A percentile compares a stretch with the other conserved stretches of the same genome.
Conservation (phyloP, 2,113 vertebrate species). For the Alces alces region DNA sequence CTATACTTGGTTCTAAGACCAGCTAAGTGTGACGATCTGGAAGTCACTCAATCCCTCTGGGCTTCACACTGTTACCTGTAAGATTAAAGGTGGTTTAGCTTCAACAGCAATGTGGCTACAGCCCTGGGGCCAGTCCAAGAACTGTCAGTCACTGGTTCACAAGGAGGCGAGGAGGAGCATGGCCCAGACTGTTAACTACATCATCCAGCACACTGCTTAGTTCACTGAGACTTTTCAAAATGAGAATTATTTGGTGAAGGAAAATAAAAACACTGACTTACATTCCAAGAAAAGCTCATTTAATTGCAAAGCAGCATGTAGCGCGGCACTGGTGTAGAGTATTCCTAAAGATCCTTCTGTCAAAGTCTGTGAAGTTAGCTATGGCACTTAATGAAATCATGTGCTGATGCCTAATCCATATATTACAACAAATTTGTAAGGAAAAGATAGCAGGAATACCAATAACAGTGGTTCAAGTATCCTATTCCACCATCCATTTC, state of each 20-base stretch:
- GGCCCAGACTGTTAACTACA: not conserved
- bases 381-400: not conserved
- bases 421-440: not conserved
- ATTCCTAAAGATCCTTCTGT: not conserved
- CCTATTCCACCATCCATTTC: not conserved
- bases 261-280: slow-evolving; percentile 28
- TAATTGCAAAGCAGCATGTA: not conserved
- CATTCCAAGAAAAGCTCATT: not conserved
- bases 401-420: not conserved
- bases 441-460: not conserved
- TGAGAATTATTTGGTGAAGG: not conserved
- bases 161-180: not conserved
- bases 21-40: not conserved
- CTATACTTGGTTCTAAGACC: not conserved
- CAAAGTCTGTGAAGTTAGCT: not conserved
- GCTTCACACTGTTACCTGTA: not conserved
- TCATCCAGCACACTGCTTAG: not conserved
- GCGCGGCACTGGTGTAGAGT: not conserved
- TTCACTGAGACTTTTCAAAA: not conserved
- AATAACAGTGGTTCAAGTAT: not conserved
- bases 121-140: not conserved
- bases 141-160: not conserved
- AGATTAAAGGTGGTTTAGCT: not conserved
- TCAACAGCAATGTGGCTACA: not conserved
- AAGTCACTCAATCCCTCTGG: not conserved